Conservation (phyloP, 2,888 invertebrate species). For the Cantharis nigra region DNA sequence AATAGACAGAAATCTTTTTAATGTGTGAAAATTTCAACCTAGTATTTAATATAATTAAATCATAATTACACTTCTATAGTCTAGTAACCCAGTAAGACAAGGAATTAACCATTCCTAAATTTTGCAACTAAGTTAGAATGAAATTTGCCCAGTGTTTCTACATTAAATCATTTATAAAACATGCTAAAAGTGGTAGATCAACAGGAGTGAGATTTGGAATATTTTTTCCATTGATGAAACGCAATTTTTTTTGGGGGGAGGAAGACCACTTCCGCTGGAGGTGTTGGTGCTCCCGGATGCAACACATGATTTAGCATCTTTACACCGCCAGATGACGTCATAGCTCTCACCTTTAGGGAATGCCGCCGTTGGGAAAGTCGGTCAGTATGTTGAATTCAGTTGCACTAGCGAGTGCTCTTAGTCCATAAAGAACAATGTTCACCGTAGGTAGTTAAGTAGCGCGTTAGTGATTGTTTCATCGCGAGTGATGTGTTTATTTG, state of each 20-base stretch:
- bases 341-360: slow-evolving; percentile 47
- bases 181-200: background rate
- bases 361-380: slow-evolving; percentile 48
- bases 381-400: slow-evolving; percentile 45
- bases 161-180: background rate
- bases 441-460: background rate
- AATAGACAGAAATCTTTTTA: background rate
- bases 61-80: background rate
- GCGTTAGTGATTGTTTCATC: background rate
- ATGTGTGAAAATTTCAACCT: background rate
- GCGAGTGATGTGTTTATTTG: background rate
- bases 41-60: background rate
- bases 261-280: background rate
- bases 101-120: background rate
- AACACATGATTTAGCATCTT: slow-evolving; percentile 4
- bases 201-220: background rate
- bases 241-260: background rate
- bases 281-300: slow-evolving; percentile 23
- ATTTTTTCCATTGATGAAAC: background rate
- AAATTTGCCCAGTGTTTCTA: background rate
- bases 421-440: slow-evolving; percentile 18
- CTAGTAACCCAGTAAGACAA: background rate
- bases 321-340: slow-evolving; percentile 43
- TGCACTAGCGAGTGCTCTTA: slow-evolving; percentile 12
- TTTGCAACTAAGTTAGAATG: background rate